These are phyloP conservation scores for Enteromius paludinosus DNA, from an alignment of 2,797 vertebrate species.

Conservation along the genomic window DNA sequence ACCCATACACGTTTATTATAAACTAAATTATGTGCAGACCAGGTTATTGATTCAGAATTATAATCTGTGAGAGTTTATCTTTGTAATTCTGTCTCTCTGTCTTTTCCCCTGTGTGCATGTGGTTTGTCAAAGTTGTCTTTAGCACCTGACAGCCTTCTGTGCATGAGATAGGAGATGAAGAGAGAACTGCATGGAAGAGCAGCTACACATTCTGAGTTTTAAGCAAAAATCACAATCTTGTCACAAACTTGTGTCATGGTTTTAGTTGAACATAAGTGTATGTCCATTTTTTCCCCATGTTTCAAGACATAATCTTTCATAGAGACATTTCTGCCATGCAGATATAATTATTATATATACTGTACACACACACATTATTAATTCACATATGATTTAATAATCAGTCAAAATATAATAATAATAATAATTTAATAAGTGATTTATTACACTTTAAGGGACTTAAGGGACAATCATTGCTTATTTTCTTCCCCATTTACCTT, in stretches of 20 bases:
- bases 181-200: neutral
- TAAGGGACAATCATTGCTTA: neutral
- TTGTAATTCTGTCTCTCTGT: neutral
- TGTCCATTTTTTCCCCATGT: neutral
- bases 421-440: neutral
- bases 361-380: neutral
- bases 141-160: conserved; percentile 23
- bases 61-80: conserved; percentile 12
- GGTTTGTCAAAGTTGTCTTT: conserved; percentile 20
- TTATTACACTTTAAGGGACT: neutral
- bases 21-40: neutral
- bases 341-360: neutral
- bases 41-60: conserved; percentile 18
- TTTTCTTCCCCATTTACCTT: too few species aligned
- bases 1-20: neutral
- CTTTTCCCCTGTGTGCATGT: conserved; percentile 10
- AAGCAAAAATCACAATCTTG: neutral
- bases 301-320: neutral
- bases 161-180: conserved; percentile 1
- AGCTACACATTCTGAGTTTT: neutral
- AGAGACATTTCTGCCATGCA: neutral
- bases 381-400: neutral
- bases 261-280: neutral
- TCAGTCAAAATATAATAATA: neutral
- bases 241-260: neutral